Evolutionary conservation across 2,797 vertebrate genomes (phyloP), one percentile per base, ranked within the genome.

Genomic region (Cercopithecus mitis): DNA sequence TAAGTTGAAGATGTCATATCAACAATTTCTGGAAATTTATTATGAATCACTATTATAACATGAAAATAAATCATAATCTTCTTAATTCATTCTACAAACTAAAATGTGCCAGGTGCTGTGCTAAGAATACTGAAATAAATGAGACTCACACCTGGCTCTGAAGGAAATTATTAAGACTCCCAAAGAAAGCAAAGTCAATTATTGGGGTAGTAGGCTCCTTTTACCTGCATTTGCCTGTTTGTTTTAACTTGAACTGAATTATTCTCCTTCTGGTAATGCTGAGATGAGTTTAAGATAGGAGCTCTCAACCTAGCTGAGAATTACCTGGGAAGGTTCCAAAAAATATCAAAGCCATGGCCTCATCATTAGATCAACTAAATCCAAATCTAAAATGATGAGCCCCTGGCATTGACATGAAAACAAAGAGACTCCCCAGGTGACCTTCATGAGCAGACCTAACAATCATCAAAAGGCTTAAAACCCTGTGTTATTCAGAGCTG

Each of bases 51-150:
- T 76, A 14, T 86, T 47, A 8, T 8, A 43, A 24, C 39, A 64
- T 70, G 81, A 91, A n/a, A 97, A 82, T 88, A 90, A 96, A 79
- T 50, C 12, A n/a, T 9, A 14, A 85, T 64, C 73, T 84, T 83
- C 45, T 89, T 91, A 77, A 94, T 77, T 87, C 39, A 57, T 85
- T 77, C 72, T 85, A 24, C 39, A 79, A 89, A 86, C 39, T 11
- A 84, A 33, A 17, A 27, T n/a, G 11, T 93, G 10, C 17, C 84
- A 85, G 52, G 58, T 12, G 79, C 52, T 72, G 4, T 50, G 24
- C 24, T 33, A 39, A 80, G 72, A 82, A 90, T n/a, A 39, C 22
- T 72, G 55, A 91, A 83, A 72, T 72, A 57, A 79, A 55, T 33
- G 9, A 85, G 58, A 45, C 5, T 45, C 17, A 45, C n/a, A 96